Percentiles rank a stretch among this genome's conserved stretches.
Conservation (phyloP, 1,140 invertebrate genomes). For the Wiebesia pumilae region DNA sequence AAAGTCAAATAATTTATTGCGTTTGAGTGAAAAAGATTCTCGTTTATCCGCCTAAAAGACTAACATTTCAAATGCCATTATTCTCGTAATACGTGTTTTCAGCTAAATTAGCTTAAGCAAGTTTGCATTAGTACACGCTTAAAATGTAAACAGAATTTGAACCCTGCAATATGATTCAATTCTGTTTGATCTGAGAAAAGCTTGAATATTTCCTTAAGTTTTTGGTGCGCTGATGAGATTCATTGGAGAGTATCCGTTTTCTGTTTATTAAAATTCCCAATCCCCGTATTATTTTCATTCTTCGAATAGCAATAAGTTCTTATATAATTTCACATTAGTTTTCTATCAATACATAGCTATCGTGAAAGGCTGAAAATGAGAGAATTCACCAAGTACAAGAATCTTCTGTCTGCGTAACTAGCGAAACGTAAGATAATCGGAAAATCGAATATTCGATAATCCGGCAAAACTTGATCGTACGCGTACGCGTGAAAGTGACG, state of each 20-base stretch:
- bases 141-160: not conserved
- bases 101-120: not conserved
- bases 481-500: too few species aligned
- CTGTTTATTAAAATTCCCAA: not conserved
- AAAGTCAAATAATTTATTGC: not conserved
- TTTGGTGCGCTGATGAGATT: not conserved
- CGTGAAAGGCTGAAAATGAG: too few species aligned
- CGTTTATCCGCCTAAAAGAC: not conserved
- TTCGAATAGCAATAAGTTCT: too few species aligned
- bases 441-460: not conserved
- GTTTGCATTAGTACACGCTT: not conserved
- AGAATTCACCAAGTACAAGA: too few species aligned
- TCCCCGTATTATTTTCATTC: too few species aligned
- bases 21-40: not conserved
- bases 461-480: not conserved
- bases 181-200: not conserved
- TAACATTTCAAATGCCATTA: not conserved
- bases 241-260: not conserved
- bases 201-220: not conserved
- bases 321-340: too few species aligned
- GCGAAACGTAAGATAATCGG: too few species aligned
- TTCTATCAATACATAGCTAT: too few species aligned
- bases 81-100: not conserved
- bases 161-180: not conserved
- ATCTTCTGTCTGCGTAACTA: too few species aligned